phyloP scores from a whole-genome alignment of 2,888 invertebrate genomes.

The Nipponacmea schrenckii region DNA sequence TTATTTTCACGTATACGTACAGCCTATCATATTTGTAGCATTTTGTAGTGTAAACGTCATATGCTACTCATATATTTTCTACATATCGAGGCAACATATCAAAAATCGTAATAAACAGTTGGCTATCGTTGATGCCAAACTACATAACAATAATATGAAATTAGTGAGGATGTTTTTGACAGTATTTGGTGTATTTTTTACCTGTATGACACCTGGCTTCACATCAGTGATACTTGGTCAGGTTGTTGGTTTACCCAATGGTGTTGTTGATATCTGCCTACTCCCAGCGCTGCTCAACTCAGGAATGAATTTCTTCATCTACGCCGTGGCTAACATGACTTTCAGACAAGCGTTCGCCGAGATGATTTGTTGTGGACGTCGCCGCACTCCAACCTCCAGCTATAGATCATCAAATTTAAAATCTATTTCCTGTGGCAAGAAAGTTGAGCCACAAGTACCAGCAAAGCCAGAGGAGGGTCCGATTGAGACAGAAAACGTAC shows the following conservation, averaged over 20 bases:
- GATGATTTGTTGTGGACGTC: conserved; percentile 12
- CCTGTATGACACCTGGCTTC: conserved; percentile 27
- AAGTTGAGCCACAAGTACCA: no score
- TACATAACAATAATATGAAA: conserved; percentile 13
- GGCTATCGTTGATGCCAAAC: neutral
- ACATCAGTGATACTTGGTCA: conserved; percentile 23
- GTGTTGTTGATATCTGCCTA: conserved; percentile 15
- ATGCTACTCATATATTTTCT: neutral
- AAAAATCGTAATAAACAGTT: neutral
- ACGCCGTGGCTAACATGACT: conserved; percentile 24
- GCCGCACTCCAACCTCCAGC: no score
- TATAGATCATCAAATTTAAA: no score
- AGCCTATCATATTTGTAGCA: conserved; percentile 21
- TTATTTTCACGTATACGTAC: conserved; percentile 21
- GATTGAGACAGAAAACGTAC: no score
- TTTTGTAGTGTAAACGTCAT: conserved; percentile 3
- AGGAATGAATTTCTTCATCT: conserved; percentile 30
- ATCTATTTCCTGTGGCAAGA: no score
- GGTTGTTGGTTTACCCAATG: conserved; percentile 16
- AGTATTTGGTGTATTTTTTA: conserved; percentile 31
- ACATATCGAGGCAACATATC: neutral
- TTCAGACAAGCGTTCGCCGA: conserved; percentile 23
- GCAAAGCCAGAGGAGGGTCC: no score
- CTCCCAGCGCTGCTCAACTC: conserved; percentile 27
- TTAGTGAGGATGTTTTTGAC: conserved; percentile 25